Evolutionary conservation across 2,113 vertebrate genomes (phyloP).

Genomic region (Burhinus bistriatus): DNA sequence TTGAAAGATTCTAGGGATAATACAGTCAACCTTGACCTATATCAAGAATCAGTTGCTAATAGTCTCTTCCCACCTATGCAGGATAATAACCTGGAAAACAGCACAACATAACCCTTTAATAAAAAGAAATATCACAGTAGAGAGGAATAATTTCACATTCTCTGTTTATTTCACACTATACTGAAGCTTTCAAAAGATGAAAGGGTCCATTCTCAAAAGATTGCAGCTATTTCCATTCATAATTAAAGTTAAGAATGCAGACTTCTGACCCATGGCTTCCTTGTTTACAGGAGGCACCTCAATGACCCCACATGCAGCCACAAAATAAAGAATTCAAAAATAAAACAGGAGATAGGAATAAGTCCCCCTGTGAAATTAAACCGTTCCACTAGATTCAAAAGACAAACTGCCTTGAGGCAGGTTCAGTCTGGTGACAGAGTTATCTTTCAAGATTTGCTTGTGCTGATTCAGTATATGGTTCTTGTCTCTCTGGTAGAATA

Average conservation of each 20-base stretch:
- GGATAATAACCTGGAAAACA: background rate
- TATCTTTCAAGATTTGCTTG: background rate
- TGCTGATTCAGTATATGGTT: background rate
- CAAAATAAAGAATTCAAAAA: background rate
- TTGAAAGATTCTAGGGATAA: background rate
- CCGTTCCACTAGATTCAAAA: background rate
- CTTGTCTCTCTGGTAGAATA: background rate
- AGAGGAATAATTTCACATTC: background rate
- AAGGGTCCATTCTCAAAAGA: background rate
- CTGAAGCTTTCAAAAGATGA: background rate
- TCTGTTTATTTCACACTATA: background rate
- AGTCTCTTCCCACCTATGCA: background rate
- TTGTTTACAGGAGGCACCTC: background rate
- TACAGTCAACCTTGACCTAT: background rate
- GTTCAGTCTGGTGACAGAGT: background rate
- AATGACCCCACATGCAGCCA: background rate
- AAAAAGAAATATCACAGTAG: background rate
- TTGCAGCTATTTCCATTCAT: background rate
- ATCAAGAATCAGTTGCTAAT: background rate
- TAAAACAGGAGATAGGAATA: background rate
- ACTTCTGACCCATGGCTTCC: background rate
- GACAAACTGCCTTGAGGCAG: background rate
- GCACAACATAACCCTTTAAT: background rate
- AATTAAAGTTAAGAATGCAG: background rate
- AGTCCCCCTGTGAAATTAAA: background rate